Base-by-base conservation (phyloP, 92 coral and sea anemone genomes). In the Parazoanthus atlanticus region DNA sequence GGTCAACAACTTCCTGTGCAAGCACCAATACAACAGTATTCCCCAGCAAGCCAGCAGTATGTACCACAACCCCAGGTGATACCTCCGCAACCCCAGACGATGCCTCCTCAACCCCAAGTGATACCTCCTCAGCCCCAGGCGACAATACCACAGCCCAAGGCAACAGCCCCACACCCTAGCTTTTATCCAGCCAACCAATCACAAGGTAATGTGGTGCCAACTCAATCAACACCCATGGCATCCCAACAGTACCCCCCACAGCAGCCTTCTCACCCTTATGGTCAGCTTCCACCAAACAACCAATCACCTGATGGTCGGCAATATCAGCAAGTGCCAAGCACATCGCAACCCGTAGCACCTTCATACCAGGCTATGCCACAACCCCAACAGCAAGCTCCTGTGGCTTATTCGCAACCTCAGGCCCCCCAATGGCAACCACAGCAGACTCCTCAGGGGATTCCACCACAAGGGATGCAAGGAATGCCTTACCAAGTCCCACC, bases 391-490 rank as follows among this genome's bases (percentile, higher is more conserved):
- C 94, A 82, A 15, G 26, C 90, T 40, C 84, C 80, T 19, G 61
- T 13, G 28, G 86, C 58, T 31, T 61, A 86, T 47, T 71, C 82
- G 30, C 92, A 71, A 46, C 72, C 89, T 46, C 86, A 46, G 33
- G 21, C 41, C 15, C 80, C 64, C 11, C 93, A 89, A 23, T 46
- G 83, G 49, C 85, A 90, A 78, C 88, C 90, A 21, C 90, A 90
- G 86, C 47, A 88, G 10, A 54, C 40, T 54, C 89, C 86, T 23
- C 82, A 85, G 21, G 80, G 88, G 2, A 17, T 77, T 7, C 66
- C 85, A 19, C 49, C 76, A 23, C 85, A 89, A 25, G 92, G 75
- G 34, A 61, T 65, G 23, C 89, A 73, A 81, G 80, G 78, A 19
- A 71, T 67, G 71, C 81, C 86, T 16, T 90, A 85, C 43, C 77